Evolutionary conservation across 1,140 invertebrate genomes (phyloP).

Genomic region (Procambarus virginalis): DNA sequence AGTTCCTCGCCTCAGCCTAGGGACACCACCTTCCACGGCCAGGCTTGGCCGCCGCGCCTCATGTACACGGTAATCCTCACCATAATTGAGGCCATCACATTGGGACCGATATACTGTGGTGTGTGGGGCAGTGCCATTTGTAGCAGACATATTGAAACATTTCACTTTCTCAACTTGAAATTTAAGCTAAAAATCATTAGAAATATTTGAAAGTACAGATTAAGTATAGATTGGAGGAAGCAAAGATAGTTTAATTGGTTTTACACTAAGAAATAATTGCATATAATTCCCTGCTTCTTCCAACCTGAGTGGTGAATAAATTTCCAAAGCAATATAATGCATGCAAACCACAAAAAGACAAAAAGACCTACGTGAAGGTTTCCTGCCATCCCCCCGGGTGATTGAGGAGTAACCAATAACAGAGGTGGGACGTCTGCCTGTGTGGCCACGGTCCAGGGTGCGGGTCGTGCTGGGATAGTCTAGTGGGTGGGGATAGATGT

Average conservation of each 20-base stretch:
- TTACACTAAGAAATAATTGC: neutral
- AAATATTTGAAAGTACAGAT: neutral
- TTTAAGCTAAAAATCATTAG: constrained; percentile 2
- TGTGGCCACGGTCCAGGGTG: constrained; percentile 60
- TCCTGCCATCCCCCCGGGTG: constrained; percentile 49
- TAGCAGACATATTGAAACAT: constrained; percentile 17
- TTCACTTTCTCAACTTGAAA: constrained; percentile 7
- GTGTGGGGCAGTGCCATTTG: constrained; percentile 31
- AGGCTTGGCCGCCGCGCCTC: constrained; percentile 66
- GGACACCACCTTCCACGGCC: constrained; percentile 42
- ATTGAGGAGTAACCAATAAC: constrained; percentile 63
- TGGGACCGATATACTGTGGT: constrained; percentile 68
- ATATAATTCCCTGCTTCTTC: constrained; percentile 22
- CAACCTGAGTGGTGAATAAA: constrained; percentile 17
- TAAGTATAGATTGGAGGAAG: neutral
- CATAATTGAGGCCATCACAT: constrained; percentile 64
- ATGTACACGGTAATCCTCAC: constrained; percentile 65
- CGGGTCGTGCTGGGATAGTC: constrained; percentile 64
- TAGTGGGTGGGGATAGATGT: constrained; percentile 48
- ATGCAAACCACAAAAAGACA: constrained; percentile 21
- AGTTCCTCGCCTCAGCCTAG: constrained; percentile 47
- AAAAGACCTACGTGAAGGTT: constrained; percentile 53
- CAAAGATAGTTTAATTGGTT: neutral
- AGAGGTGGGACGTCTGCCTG: constrained; percentile 60
- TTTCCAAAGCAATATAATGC: constrained; percentile 13